A percentile compares a stretch with the other conserved stretches of the same genome.
Conservation (phyloP, 2,113 vertebrate genomes). For the Lepidothrix coronata region DNA sequence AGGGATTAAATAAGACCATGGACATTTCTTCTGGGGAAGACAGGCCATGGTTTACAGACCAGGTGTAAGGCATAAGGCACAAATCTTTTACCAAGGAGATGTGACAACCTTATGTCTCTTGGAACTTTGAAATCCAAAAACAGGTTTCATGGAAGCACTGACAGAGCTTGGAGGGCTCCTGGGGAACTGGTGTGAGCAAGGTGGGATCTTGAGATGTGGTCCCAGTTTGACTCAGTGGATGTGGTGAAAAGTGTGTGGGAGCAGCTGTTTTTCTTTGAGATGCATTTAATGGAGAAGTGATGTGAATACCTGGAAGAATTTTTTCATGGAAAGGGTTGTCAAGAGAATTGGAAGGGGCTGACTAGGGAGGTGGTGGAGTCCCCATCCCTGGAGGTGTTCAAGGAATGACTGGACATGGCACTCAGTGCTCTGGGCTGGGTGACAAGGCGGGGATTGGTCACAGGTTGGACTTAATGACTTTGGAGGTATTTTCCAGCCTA, state of each 20-base stretch:
- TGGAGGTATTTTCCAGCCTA: not conserved
- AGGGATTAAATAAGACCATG: not conserved
- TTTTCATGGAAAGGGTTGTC: too few relatives aligned
- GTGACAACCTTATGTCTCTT: too few relatives aligned
- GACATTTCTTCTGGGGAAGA: not conserved
- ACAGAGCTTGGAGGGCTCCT: not conserved
- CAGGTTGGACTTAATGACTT: rapidly evolving
- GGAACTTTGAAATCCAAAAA: not conserved
- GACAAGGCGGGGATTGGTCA: not conserved
- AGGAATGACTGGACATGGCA: rapidly evolving
- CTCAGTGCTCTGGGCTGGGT: not conserved
- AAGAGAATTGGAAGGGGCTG: not conserved
- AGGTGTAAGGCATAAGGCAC: not conserved
- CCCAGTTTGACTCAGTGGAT: not conserved
- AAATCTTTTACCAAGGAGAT: not conserved
- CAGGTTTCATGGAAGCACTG: not conserved
- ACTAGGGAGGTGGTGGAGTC: not conserved
- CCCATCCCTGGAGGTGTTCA: not conserved
- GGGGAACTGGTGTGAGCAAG: not conserved
- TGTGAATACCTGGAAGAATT: not conserved
- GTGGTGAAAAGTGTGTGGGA: not conserved
- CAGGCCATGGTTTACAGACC: not conserved
- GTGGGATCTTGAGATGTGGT: not conserved
- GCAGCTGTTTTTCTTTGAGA: not conserved
- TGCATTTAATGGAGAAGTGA: not conserved